Evolutionary conservation across 2,888 invertebrate species (phyloP), one percentile per base, ranked within the genome.

Genomic region (Euphydryas editha): DNA sequence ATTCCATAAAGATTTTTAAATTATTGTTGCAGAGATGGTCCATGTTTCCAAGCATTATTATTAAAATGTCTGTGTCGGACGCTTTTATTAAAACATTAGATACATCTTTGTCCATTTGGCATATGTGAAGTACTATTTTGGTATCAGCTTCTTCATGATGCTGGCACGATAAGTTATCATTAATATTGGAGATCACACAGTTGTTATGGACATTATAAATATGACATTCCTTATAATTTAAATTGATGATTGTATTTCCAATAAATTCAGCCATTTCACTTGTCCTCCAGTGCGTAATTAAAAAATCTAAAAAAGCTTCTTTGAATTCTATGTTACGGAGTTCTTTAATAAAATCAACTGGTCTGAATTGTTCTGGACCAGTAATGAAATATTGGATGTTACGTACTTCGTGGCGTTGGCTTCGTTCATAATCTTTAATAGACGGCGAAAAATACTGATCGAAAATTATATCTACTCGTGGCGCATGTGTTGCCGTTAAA

Each of bases 361-460:
- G 39, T 39, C 39, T 10, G 13, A 39, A 11, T 39, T 39, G 39
- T 39, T 39, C 39, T 39, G 39, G 39, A 11, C 39, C 39, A 13
- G 39, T 39, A 39, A 39, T 39, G 6, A 39, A 39, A 39, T 39
- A 39, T 11, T 39, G 8, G 8, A 11, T 39, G 39, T 39, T 39
- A 11, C 11, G 4, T 39, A 39, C 39, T 81, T 72, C 59, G n/a
- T 76, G 30, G 42, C 57, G 37, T 13, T 20, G 1, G 42, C 56
- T 18, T 47, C 71, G 74, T 73, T 83, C 81, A 47, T 57, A 73
- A 72, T 81, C 79, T 75, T 82, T 84, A 56, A 81, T 81, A 24
- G 80, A 81, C 11, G 82, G 80, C 51, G 73, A 63, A 56, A 77
- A 73, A 69, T 81, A 80, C 13, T 76, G 72, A 68, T 82, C 81